phyloP scores from a whole-genome alignment of 2,888 invertebrate genomes.

The Sarcophaga rosellei region DNA sequence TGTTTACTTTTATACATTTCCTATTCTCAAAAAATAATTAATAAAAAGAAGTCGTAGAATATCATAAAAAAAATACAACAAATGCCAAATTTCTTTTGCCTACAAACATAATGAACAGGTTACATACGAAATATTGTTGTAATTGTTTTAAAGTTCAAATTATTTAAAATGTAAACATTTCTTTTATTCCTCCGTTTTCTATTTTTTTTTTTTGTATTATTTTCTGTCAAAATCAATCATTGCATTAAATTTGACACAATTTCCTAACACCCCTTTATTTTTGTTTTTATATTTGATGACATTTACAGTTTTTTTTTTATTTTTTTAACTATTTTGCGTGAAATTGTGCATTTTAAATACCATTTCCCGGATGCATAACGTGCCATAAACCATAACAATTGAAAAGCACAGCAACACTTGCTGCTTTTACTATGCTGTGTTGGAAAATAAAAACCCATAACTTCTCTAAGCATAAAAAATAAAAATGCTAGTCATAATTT shows the following conservation, averaged over 20 bases:
- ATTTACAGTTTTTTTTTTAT: no score
- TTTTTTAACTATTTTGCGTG: background rate
- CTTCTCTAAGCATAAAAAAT: conserved; percentile 8
- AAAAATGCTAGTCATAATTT: conserved; percentile 38
- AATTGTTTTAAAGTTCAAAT: no score
- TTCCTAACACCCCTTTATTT: no score
- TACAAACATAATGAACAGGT: no score
- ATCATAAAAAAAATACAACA: no score
- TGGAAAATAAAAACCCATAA: background rate
- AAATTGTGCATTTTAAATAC: conserved; percentile 46
- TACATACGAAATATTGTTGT: no score
- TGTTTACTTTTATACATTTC: no score
- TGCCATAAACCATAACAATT: conserved; percentile 4
- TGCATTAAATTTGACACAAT: no score
- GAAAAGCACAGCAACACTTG: background rate
- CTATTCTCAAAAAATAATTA: no score
- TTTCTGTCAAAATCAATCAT: background rate
- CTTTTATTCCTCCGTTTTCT: conserved; percentile 5
- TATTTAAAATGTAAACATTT: background rate
- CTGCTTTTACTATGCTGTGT: background rate
- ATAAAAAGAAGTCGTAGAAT: no score
- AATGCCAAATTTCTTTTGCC: no score
- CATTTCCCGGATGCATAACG: conserved; percentile 48
- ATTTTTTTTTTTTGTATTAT: background rate
- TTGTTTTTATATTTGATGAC: no score